Conservation (phyloP, 2,888 invertebrate genomes). For the Aquatica leii region DNA sequence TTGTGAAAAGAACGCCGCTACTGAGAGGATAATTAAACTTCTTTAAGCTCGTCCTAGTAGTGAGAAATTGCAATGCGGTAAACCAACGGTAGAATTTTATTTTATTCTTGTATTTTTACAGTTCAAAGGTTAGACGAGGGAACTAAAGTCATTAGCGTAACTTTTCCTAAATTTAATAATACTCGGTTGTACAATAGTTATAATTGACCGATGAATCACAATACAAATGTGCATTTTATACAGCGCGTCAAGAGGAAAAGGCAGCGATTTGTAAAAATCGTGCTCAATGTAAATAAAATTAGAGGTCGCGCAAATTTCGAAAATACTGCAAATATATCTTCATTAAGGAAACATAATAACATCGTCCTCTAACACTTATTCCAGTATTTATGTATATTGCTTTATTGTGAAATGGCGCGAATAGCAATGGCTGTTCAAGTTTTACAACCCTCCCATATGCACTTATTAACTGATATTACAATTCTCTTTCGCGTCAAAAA, state of each 20-base stretch:
- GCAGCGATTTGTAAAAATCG: slow-evolving; percentile 15
- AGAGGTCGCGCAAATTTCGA: slow-evolving; percentile 33
- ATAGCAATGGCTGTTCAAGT: slow-evolving; percentile 47
- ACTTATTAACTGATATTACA: slow-evolving; percentile 17
- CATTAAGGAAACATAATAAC: slow-evolving; percentile 46
- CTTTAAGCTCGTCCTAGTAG: no score
- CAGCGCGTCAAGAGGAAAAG: neutral
- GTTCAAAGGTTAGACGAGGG: no score
- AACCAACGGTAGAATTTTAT: no score
- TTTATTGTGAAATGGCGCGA: slow-evolving; percentile 49
- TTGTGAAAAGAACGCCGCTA: no score
- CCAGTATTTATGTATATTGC: slow-evolving; percentile 51
- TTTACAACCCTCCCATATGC: slow-evolving; percentile 38
- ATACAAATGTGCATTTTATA: neutral
- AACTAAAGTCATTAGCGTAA: no score
- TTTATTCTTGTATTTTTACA: no score
- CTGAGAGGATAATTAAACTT: no score
- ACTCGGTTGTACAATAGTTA: neutral
- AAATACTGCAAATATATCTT: slow-evolving; percentile 46
- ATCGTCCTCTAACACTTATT: slow-evolving; percentile 47
- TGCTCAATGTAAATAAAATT: slow-evolving; percentile 22
- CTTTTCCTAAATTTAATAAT: no score
- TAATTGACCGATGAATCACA: neutral
- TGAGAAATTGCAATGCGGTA: no score
- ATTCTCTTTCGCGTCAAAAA: neutral